Evolutionary conservation across 2,797 vertebrate species (phyloP), one percentile per base, ranked within the genome.

Genomic region (Lepilemur ruficaudatus): DNA sequence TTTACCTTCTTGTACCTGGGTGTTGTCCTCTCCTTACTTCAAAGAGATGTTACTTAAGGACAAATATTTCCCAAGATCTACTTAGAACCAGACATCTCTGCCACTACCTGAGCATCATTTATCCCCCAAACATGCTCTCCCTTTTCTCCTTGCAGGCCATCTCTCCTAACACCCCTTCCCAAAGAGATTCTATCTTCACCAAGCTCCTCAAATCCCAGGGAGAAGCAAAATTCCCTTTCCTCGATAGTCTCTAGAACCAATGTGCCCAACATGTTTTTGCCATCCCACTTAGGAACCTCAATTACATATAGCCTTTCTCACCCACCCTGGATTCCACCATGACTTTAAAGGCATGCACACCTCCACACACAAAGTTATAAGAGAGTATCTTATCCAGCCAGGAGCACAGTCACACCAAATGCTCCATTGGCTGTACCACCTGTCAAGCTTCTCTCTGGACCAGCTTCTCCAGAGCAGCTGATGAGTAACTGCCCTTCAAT

Each of bases 181-280:
- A 81, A 76, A 57, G 38, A 83, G 57, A 84, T 28, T 23, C 30
- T 61, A 72, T 50, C 80, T 92, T 94, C 59, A 69, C 48, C 38
- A 87, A 25, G 8, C 23, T 88, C 41, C 72, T 96, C 91, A 61
- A 52, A 70, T 61, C 25, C 76, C 38, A 41, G 25, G 22, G 25
- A 69, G 17, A 96, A 61, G 48, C 35, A 89, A 89, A 94, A 90
- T 50, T 41, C 80, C 88, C 22, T 87, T 67, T 93, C 79, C 63
- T 91, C 41, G 70, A 92, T 38, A 84, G 22, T 72, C n/a, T 22
- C 15, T 28, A 90, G 43, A 96, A 87, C n/a, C 13, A 75, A 50
- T 12, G 48, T 2, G 10, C 12, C 28, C 83, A 84, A 2, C n/a
- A 61, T 41, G 8, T 22, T 73, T 84, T 41, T 87, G 41, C 48